Evolutionary conservation across 2,113 vertebrate species (phyloP), one percentile per base, ranked within the genome.

Genomic region (Psittacara wagleri): DNA sequence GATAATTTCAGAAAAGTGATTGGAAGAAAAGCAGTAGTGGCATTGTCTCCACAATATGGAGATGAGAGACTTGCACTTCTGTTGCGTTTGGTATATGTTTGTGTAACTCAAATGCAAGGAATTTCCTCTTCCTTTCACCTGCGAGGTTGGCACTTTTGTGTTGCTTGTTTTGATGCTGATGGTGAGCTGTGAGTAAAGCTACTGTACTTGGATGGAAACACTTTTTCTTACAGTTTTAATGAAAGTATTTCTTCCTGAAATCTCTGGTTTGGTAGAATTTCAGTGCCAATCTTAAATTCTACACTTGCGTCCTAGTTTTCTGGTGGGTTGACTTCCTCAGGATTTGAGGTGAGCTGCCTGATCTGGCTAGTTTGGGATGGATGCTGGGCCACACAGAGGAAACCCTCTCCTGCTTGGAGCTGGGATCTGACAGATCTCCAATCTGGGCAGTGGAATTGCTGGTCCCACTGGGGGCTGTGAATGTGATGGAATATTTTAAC

Each of bases 291-390:
- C 27, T 39, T 69, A 69, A 69, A 29, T 66, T 63, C 15, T 43
- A 13, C 8, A 28, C 52, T 20, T 85, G 57, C 59, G n/a, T 27
- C 64, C 27, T 91, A 22, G 0, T 74, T 81, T 69, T 77, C 39
- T 77, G 37, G 35, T 66, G 39, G 3, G 17, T 59, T 2, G 0
- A 37, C 27, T 25, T 82, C 18, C 18, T 77, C 4, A 2, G 69
- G 27, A 28, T 57, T 74, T 57, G 28, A 62, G 41, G 54, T 81
- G 68, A 55, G 27, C 14, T 2, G 10, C 9, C 14, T 78, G 19
- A 12, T 9, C 2, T 2, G 11, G 10, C 18, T 81, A 20, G 22
- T 7, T 3, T 5, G 17, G 44, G 13, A 10, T 0, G 4, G 37
- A 29, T 35, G 13, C 48, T 57, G 49, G 22, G 51, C 39, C 17